A percentile compares a stretch with the other conserved stretches of the same genome.
phyloP scores from a whole-genome alignment of 2,113 vertebrate genomes.

The Hippocampus comes region DNA sequence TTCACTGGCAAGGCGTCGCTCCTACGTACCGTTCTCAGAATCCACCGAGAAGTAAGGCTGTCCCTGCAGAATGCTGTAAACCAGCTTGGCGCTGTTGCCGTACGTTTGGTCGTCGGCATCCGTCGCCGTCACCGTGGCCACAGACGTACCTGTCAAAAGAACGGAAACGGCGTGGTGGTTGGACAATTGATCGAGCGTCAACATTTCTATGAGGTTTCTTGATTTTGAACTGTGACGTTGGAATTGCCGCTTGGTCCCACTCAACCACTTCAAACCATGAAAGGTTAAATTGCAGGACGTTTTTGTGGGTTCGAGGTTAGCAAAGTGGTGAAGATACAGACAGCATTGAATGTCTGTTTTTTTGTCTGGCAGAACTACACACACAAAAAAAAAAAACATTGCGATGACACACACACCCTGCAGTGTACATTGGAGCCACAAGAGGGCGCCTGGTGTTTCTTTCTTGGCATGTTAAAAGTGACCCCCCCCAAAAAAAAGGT shows the following conservation, averaged over 20 bases:
- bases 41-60: conserved; percentile 98
- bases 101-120: conserved; percentile 95
- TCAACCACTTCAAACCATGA: no score
- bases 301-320: no score
- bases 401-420: not conserved
- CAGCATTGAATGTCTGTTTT: no score
- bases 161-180: no score
- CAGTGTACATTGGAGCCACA: conserved; percentile 1
- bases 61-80: conserved; percentile 95
- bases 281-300: no score
- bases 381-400: no score
- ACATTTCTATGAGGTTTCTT: no score
- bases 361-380: no score
- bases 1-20: not conserved
- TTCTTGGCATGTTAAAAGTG: not conserved
- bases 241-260: no score
- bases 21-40: conserved; percentile 85
- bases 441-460: not conserved
- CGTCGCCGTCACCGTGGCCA: conserved; percentile 86
- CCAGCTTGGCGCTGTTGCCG: conserved; percentile 94
- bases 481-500: not conserved
- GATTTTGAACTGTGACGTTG: no score
- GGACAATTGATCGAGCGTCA: no score
- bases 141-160: conserved; percentile 82
- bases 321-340: no score